phyloP scores from a whole-genome alignment of 2,113 vertebrate genomes.

The Crotalus viridis region DNA sequence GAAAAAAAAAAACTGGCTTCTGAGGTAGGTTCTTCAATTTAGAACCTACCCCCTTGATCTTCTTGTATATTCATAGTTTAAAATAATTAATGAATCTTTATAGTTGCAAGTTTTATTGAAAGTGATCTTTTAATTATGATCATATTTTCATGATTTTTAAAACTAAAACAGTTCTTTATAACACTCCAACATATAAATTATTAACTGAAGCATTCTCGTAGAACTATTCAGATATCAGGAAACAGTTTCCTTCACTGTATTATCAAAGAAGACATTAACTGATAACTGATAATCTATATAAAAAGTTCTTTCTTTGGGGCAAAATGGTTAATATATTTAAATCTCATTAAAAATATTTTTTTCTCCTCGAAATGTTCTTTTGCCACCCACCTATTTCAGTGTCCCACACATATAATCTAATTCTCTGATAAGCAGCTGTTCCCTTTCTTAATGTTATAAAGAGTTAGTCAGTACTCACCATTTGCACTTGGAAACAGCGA shows the following conservation, averaged over 20 bases:
- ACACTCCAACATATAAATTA: neutral
- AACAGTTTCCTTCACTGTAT: neutral
- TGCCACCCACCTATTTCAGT: slow-evolving; percentile 8
- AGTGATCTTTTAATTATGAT: neutral
- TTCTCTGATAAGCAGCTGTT: slow-evolving; percentile 25
- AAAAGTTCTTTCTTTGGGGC: neutral
- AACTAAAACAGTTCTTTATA: neutral
- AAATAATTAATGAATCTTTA: neutral
- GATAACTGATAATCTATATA: neutral
- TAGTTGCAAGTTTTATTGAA: neutral
- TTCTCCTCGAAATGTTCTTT: neutral
- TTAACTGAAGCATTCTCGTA: neutral
- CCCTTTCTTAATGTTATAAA: slow-evolving; percentile 1
- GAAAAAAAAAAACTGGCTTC: neutral
- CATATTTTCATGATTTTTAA: neutral
- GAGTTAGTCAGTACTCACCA: neutral
- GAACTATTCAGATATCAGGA: neutral
- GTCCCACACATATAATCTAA: neutral
- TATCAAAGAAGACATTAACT: neutral
- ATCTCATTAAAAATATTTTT: neutral
- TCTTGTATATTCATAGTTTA: neutral
- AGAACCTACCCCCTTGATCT: neutral
- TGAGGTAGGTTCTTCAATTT: neutral
- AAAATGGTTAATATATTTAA: neutral
- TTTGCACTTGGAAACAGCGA: neutral